A percentile compares a stretch with the other conserved stretches of the same genome.
Evolutionary conservation across 2,113 vertebrate species (phyloP).

Genomic region (Plotosus lineatus): DNA sequence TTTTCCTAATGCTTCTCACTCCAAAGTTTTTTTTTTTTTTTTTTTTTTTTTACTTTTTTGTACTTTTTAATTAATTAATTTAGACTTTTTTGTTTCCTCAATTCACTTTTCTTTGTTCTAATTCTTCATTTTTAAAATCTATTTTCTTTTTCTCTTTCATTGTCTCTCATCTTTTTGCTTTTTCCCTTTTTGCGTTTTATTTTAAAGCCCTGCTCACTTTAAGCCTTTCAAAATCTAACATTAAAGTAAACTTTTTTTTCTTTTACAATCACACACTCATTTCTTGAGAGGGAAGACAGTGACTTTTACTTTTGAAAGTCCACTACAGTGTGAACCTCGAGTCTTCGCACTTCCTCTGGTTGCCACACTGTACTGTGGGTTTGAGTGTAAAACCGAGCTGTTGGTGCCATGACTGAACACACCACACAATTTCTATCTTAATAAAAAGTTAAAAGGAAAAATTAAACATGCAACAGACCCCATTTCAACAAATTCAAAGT

Average conservation of each 20-base stretch:
- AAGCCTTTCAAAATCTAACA: not conserved
- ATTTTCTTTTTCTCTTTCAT: not conserved
- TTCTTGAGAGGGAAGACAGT: not conserved
- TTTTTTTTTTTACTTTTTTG: no score
- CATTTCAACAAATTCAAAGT: not conserved
- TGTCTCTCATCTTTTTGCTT: not conserved
- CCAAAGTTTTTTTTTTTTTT: no score
- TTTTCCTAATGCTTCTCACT: no score
- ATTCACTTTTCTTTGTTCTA: no score
- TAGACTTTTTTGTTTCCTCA: no score
- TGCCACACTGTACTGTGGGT: not conserved
- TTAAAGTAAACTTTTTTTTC: not conserved
- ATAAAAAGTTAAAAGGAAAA: not conserved
- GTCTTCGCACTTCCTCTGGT: not conserved
- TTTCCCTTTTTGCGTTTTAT: no score
- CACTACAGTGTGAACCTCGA: not conserved
- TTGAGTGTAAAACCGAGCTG: no score
- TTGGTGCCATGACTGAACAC: not conserved
- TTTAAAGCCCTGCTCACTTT: not conserved
- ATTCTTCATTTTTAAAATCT: no score
- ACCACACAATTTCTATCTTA: not conserved
- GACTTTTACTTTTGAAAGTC: not conserved
- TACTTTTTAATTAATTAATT: no score
- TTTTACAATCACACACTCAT: not conserved
- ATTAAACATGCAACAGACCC: not conserved